Evolutionary conservation across 1,140 invertebrate genomes (phyloP).

Genomic region (Drosophila malerkotliana): DNA sequence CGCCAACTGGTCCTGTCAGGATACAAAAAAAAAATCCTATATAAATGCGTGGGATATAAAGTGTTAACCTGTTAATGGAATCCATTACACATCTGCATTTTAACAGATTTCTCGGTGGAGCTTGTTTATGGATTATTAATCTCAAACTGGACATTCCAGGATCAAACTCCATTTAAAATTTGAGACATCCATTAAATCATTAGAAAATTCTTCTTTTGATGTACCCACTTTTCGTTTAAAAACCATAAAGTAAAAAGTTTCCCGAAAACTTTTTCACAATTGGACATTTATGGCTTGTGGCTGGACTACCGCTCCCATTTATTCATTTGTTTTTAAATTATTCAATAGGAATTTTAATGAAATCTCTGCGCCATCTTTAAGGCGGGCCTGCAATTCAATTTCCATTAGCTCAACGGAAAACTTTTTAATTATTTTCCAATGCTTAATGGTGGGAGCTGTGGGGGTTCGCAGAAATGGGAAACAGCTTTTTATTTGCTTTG

Average conservation of each 20-base stretch:
- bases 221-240: slow-evolving; percentile 37
- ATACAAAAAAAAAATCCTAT: not conserved
- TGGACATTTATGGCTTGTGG: slow-evolving; percentile 18
- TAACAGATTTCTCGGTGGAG: not conserved
- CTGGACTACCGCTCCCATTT: slow-evolving; percentile 1
- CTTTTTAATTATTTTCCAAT: slow-evolving; percentile 81
- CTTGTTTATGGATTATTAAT: not conserved
- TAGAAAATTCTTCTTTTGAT: not conserved
- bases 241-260: slow-evolving; percentile 5
- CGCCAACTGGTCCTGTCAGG: slow-evolving; percentile 20
- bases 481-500: slow-evolving; percentile 43
- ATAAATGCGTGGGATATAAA: not conserved
- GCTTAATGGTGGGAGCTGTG: slow-evolving; percentile 40
- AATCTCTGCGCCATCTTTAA: slow-evolving; percentile 31
- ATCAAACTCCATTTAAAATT: no score
- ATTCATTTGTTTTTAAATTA: slow-evolving; percentile 48
- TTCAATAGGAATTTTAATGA: slow-evolving; percentile 56
- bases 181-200: not conserved
- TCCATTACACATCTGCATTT: slow-evolving; percentile 48
- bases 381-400: slow-evolving; percentile 50
- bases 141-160: no score
- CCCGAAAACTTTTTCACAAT: slow-evolving; percentile 18
- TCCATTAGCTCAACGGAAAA: slow-evolving; percentile 69
- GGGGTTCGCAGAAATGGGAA: not conserved
- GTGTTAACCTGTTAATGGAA: slow-evolving; percentile 62